Conservation (phyloP, 2,797 vertebrate species). For the Crenuchus spilurus region DNA sequence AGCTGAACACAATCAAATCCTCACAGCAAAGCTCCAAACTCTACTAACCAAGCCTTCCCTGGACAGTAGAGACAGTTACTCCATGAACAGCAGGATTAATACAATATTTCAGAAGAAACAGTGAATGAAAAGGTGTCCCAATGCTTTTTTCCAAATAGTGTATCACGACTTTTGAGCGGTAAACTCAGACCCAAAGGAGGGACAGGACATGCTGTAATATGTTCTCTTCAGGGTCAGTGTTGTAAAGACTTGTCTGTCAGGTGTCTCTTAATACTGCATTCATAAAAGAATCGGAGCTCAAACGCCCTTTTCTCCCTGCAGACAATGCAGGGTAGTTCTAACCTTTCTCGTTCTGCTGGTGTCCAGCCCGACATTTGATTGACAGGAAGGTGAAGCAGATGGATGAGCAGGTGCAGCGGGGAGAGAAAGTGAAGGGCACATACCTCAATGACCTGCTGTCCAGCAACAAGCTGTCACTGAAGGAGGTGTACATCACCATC, state of each 20-base stretch:
- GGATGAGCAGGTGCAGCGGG: slow-evolving; percentile 45
- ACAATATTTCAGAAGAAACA: too few species aligned
- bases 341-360: background rate
- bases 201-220: too few species aligned
- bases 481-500: slow-evolving; percentile 72
- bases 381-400: slow-evolving; percentile 67
- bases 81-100: too few species aligned
- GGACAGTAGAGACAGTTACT: too few species aligned
- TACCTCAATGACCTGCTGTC: slow-evolving; percentile 77
- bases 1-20: too few species aligned
- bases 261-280: background rate
- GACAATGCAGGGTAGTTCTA: background rate
- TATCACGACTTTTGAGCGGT: too few species aligned
- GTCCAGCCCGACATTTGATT: slow-evolving; percentile 68
- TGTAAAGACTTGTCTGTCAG: background rate
- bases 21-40: too few species aligned
- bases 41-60: too few species aligned
- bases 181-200: too few species aligned
- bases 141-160: too few species aligned
- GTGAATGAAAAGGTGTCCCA: too few species aligned
- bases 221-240: too few species aligned
- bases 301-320: background rate
- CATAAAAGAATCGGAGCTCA: background rate
- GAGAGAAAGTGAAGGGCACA: slow-evolving; percentile 62
- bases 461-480: slow-evolving; percentile 60